phyloP scores from a whole-genome alignment of 1,140 invertebrate species.

The Bombus polaris region DNA sequence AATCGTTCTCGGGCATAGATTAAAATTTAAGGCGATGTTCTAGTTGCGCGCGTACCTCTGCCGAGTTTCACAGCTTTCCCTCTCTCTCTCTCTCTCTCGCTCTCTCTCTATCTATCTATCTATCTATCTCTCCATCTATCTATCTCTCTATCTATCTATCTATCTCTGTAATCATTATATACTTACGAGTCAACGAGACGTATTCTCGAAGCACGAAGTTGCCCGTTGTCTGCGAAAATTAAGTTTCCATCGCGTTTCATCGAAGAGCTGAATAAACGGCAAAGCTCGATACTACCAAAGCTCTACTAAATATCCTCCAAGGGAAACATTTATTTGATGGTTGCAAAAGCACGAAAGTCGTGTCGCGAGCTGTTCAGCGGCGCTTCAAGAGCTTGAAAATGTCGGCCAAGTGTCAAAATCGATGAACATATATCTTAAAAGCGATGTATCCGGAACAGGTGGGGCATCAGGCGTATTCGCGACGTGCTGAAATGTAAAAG shows the following conservation, averaged over 20 bases:
- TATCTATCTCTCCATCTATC: too few relatives aligned
- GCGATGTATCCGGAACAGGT: not conserved
- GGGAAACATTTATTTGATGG: conserved; percentile 3
- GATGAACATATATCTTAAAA: not conserved
- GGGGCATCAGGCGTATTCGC: not conserved
- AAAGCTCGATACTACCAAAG: not conserved
- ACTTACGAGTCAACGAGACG: not conserved
- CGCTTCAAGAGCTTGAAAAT: not conserved
- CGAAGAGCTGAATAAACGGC: not conserved
- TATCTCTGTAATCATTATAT: not conserved
- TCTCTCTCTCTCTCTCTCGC: not conserved
- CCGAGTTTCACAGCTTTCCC: not conserved
- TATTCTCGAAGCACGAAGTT: not conserved
- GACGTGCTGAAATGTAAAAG: not conserved
- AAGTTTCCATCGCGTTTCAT: not conserved
- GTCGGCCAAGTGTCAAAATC: not conserved
- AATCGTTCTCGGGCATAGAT: conserved; percentile 1
- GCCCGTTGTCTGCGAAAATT: not conserved
- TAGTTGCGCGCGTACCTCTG: not conserved
- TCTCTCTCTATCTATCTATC: too few relatives aligned
- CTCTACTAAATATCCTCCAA: not conserved
- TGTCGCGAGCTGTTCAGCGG: not conserved
- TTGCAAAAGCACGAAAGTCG: not conserved
- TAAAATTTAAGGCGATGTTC: conserved; percentile 22
- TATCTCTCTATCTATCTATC: not conserved